Conservation (phyloP, 2,797 vertebrate species). For the Coluber constrictor region DNA sequence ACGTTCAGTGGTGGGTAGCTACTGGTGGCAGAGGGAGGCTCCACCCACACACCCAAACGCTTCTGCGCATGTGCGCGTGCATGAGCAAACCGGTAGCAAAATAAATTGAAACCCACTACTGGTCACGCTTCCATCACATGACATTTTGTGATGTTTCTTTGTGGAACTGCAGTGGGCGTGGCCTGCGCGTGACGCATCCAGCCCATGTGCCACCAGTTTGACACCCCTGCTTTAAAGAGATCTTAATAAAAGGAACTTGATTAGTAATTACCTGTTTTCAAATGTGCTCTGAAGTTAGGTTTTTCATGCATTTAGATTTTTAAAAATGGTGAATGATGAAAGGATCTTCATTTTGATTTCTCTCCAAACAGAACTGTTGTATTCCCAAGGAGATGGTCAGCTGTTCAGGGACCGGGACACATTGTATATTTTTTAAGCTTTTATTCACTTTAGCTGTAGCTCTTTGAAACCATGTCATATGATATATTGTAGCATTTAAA, state of each 20-base stretch:
- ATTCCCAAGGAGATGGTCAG: background rate
- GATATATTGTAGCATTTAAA: background rate
- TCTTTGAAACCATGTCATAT: background rate
- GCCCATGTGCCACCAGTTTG: no score
- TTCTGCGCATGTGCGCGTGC: no score
- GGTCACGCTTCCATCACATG: no score
- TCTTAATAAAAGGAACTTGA: background rate
- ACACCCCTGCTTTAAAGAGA: background rate
- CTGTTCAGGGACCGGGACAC: background rate
- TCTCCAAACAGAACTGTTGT: background rate
- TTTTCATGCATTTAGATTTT: background rate
- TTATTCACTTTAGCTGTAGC: background rate
- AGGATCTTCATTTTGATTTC: conserved; percentile 12
- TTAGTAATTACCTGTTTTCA: background rate
- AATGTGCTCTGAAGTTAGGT: background rate
- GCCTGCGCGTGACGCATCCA: no score
- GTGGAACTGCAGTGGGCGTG: no score
- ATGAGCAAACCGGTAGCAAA: no score
- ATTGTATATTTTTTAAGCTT: background rate
- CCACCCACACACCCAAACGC: no score
- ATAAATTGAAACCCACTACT: no score
- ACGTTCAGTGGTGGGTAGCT: no score
- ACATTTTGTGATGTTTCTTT: no score
- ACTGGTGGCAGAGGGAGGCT: no score
- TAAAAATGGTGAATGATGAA: background rate